phyloP scores from a whole-genome alignment of 2,888 invertebrate species.

The Subacronicta megacephala region DNA sequence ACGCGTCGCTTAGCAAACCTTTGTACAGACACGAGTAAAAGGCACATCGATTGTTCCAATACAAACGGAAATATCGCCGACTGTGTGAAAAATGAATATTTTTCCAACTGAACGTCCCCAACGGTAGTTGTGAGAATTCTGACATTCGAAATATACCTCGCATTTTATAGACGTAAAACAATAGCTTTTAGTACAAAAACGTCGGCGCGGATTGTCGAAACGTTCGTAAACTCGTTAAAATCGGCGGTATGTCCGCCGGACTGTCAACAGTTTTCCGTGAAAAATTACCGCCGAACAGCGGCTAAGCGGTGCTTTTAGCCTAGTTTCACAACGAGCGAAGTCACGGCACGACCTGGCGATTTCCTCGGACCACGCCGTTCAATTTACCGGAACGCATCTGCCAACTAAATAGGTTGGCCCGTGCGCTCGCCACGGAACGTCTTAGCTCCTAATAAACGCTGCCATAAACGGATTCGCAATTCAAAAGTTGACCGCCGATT shows the following conservation, averaged over 20 bases:
- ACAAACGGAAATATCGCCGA: slow-evolving; percentile 78
- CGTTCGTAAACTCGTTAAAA: slow-evolving; percentile 72
- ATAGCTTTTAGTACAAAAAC: slow-evolving; percentile 47
- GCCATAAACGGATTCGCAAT: slow-evolving; percentile 48
- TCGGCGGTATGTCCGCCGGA: slow-evolving; percentile 57
- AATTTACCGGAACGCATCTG: slow-evolving; percentile 78
- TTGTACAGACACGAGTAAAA: slow-evolving; percentile 72
- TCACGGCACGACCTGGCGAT: slow-evolving; percentile 79
- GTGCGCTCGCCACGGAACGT: slow-evolving; percentile 36
- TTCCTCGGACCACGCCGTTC: slow-evolving; percentile 72
- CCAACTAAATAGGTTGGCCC: slow-evolving; percentile 71
- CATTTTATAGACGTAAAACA: slow-evolving; percentile 57
- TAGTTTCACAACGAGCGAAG: slow-evolving; percentile 74
- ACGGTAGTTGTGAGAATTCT: slow-evolving; percentile 54
- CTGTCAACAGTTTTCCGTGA: slow-evolving; percentile 71
- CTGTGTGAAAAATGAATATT: slow-evolving; percentile 77
- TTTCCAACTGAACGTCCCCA: slow-evolving; percentile 63
- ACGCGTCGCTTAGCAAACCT: slow-evolving; percentile 64
- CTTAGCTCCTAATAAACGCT: slow-evolving; percentile 59
- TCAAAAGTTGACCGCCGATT: slow-evolving; percentile 51
- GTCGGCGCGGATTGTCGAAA: slow-evolving; percentile 61
- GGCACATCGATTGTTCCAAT: slow-evolving; percentile 77
- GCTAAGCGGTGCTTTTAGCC: slow-evolving; percentile 79
- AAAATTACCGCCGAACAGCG: slow-evolving; percentile 72
- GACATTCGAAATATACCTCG: slow-evolving; percentile 61